Conservation (phyloP, 2,888 invertebrate species). For the Atrina japonica region DNA sequence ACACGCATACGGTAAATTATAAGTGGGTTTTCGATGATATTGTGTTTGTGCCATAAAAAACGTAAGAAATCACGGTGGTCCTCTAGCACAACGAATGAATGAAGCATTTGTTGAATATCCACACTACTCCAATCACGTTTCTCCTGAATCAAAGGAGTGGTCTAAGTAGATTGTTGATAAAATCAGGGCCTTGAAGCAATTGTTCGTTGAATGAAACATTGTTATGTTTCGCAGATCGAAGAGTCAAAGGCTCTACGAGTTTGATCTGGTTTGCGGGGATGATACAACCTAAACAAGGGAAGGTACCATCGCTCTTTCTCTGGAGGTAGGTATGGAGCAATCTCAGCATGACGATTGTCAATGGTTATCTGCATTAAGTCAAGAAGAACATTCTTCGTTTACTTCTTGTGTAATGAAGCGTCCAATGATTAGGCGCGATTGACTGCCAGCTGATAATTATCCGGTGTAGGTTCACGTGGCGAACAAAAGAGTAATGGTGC, state of each 20-base stretch:
- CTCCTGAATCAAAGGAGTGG: slow-evolving; percentile 36
- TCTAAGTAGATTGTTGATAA: slow-evolving; percentile 40
- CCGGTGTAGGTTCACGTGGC: slow-evolving; percentile 18
- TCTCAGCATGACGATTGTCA: slow-evolving; percentile 29
- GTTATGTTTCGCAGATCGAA: slow-evolving; percentile 24
- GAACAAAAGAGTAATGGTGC: slow-evolving; percentile 32
- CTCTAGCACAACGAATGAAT: slow-evolving; percentile 30
- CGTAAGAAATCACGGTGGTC: slow-evolving; percentile 31
- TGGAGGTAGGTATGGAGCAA: slow-evolving; percentile 20
- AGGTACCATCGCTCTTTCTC: slow-evolving; percentile 44
- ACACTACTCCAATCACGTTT: slow-evolving; percentile 25
- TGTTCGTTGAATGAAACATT: slow-evolving; percentile 38
- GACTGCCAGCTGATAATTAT: slow-evolving; percentile 22
- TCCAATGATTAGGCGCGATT: slow-evolving; percentile 21
- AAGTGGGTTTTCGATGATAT: slow-evolving; percentile 12
- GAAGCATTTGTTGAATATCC: slow-evolving; percentile 44
- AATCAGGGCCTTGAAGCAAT: slow-evolving; percentile 38
- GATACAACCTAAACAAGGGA: slow-evolving; percentile 39
- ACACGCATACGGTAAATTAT: slow-evolving; percentile 36
- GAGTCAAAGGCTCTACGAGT: slow-evolving; percentile 40
- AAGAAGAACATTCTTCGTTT: neutral
- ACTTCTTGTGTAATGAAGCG: slow-evolving; percentile 12
- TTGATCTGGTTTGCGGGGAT: slow-evolving; percentile 11
- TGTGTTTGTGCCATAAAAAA: slow-evolving; percentile 42
- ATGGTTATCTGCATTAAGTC: slow-evolving; percentile 37